Evolutionary conservation across 2,797 vertebrate species (phyloP).

Genomic region (Moxostoma hubbsi): DNA sequence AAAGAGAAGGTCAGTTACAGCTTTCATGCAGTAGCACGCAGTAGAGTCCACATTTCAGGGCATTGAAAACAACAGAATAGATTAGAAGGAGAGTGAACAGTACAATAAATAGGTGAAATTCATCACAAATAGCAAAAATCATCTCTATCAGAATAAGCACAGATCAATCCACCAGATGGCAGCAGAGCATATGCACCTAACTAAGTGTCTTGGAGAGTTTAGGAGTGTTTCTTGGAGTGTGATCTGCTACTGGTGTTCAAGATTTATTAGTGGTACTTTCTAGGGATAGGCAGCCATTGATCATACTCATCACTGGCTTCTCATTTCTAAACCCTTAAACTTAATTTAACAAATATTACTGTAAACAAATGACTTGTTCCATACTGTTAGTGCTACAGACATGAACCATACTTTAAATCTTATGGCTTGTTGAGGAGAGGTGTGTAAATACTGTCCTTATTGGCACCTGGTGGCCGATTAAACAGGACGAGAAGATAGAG

Average conservation of each 20-base stretch:
- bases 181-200: constrained; percentile 37
- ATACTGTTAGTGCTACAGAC: no score
- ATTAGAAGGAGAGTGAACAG: background rate
- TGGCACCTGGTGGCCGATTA: no score
- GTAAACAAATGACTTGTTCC: no score
- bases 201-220: background rate
- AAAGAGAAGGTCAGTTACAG: constrained; percentile 26
- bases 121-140: background rate
- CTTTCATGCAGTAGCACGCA: background rate
- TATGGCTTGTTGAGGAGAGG: no score
- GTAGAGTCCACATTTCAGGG: background rate
- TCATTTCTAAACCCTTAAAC: no score
- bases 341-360: no score
- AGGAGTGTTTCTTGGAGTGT: no score
- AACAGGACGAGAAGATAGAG: no score
- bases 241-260: background rate
- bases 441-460: no score
- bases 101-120: background rate
- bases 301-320: background rate
- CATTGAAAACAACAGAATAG: background rate
- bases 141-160: background rate
- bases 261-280: background rate
- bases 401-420: no score
- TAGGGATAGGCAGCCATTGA: background rate
- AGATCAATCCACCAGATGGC: constrained; percentile 47